These are phyloP conservation scores for Myiozetetes cayanensis DNA, from an alignment of 2,113 vertebrate genomes.

Conservation along the genomic window DNA sequence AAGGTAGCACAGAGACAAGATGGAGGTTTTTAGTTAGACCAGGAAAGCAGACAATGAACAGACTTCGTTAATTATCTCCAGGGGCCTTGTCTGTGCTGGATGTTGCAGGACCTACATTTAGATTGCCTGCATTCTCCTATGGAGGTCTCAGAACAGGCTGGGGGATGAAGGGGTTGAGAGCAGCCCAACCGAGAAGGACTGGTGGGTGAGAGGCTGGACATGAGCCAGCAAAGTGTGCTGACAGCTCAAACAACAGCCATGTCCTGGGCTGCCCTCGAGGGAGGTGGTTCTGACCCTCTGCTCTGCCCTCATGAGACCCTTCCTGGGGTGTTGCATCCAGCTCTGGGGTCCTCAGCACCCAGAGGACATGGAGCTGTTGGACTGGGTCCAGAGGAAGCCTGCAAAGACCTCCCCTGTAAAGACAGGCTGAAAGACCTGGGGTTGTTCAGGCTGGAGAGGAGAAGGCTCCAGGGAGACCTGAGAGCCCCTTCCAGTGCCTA, in stretches of 20 bases:
- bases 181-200: neutral
- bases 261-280: neutral
- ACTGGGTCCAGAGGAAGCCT: neutral
- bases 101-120: neutral
- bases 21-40: neutral
- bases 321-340: neutral
- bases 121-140: neutral
- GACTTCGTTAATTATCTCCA: neutral
- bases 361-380: neutral
- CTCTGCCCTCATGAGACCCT: neutral
- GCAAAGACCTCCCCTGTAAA: neutral
- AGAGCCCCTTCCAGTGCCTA: neutral
- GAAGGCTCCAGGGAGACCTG: neutral
- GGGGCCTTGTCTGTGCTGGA: neutral
- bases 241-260: neutral
- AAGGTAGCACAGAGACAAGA: neutral
- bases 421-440: neutral
- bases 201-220: neutral
- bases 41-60: neutral
- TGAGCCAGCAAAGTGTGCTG: neutral
- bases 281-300: neutral
- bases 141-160: neutral
- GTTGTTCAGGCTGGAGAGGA: neutral
- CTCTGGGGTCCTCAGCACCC: neutral
- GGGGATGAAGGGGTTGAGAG: neutral